Conservation (phyloP, 2,797 vertebrate genomes). For the Synanceia verrucosa region DNA sequence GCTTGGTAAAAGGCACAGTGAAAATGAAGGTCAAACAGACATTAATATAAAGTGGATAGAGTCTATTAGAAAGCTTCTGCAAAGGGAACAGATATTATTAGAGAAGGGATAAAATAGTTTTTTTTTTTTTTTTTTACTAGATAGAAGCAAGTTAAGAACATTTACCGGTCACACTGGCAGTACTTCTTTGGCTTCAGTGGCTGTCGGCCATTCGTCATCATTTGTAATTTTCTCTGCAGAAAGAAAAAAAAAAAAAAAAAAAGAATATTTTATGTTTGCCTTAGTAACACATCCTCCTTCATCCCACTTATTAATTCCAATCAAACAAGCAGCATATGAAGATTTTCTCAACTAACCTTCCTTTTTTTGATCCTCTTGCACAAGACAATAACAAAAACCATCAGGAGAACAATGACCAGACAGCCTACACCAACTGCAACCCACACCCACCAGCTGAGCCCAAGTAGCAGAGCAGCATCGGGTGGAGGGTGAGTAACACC, state of each 20-base stretch:
- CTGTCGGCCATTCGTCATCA: slow-evolving; percentile 46
- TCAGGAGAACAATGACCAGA: slow-evolving; percentile 63
- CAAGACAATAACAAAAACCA: slow-evolving; percentile 34
- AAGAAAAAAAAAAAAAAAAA: slow-evolving; percentile 2
- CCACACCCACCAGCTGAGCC: slow-evolving; percentile 75
- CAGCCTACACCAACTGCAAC: slow-evolving; percentile 34
- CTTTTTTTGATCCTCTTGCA: slow-evolving; percentile 49
- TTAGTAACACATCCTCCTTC: background rate
- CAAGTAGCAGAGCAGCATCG: accelerated
- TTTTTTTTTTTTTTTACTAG: slow-evolving; percentile 32
- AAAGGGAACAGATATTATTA: slow-evolving; percentile 47
- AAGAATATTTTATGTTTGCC: background rate
- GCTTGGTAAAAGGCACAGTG: slow-evolving; percentile 37
- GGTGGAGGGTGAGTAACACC: accelerated
- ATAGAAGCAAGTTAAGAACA: slow-evolving; percentile 36
- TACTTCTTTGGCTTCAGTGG: slow-evolving; percentile 46
- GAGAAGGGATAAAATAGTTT: slow-evolving; percentile 15
- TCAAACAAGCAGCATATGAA: background rate
- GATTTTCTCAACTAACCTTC: slow-evolving; percentile 59
- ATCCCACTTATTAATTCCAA: background rate
- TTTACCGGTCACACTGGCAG: slow-evolving; percentile 80
- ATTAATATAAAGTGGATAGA: slow-evolving; percentile 53
- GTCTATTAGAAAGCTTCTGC: slow-evolving; percentile 44
- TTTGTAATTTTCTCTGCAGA: slow-evolving; percentile 54
- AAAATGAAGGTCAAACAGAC: slow-evolving; percentile 67